phyloP scores from a whole-genome alignment of 2,113 vertebrate genomes.

The Malurus alboscapulatus region DNA sequence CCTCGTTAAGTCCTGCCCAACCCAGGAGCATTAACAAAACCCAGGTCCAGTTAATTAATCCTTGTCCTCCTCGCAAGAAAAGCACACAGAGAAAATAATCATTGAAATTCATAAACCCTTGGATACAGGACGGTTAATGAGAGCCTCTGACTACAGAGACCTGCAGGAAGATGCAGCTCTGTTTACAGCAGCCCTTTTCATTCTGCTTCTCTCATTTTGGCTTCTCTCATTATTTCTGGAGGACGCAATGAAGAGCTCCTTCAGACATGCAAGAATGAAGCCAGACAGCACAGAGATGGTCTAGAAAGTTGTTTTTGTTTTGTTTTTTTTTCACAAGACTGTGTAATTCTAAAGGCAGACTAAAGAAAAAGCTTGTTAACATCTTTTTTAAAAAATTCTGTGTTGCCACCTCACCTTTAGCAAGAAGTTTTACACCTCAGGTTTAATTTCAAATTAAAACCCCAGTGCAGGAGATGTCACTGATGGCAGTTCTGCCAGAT shows the following conservation, averaged over 20 bases:
- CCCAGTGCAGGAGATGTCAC: neutral
- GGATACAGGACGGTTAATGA: neutral
- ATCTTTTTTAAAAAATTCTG: too few relatives aligned
- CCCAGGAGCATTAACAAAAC: neutral
- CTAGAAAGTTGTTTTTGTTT: neutral
- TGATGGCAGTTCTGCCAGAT: neutral
- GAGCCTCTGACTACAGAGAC: neutral
- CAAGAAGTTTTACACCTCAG: neutral
- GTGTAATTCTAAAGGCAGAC: neutral
- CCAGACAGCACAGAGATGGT: neutral
- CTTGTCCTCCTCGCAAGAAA: neutral
- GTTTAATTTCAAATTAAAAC: neutral
- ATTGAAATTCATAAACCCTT: constrained; percentile 1
- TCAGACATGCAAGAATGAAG: neutral
- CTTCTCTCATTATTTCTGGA: neutral
- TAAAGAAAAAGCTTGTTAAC: neutral
- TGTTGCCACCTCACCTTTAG: neutral
- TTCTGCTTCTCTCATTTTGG: neutral
- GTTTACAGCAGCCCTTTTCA: neutral
- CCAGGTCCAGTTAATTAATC: neutral
- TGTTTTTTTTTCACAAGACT: neutral
- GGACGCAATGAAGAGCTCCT: neutral
- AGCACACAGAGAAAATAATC: neutral
- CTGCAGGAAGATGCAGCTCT: neutral
- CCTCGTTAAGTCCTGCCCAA: neutral